Conservation (phyloP, 1,140 invertebrate genomes). For the Asbolus verrucosus region DNA sequence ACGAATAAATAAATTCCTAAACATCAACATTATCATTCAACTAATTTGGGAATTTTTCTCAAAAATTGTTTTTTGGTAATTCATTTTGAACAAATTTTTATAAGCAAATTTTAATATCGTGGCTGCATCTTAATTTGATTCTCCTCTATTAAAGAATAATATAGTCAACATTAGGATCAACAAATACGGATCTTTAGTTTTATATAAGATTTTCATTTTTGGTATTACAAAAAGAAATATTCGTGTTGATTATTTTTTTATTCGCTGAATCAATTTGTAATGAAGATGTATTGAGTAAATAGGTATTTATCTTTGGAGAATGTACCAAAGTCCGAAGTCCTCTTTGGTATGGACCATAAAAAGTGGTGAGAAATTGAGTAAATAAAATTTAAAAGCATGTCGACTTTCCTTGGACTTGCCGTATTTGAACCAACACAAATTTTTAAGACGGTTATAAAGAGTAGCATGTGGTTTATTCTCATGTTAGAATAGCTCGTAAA, state of each 20-base stretch:
- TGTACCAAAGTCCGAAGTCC: slow-evolving; percentile 7
- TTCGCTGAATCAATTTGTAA: neutral
- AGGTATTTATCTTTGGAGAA: slow-evolving; percentile 17
- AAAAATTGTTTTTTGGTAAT: no score
- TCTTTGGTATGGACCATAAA: slow-evolving; percentile 23
- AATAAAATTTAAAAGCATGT: slow-evolving; percentile 37
- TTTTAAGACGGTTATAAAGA: slow-evolving; percentile 38
- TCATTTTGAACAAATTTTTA: no score
- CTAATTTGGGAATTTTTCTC: no score
- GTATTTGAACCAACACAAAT: slow-evolving; percentile 28
- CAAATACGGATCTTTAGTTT: no score
- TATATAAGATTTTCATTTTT: slow-evolving; percentile 4
- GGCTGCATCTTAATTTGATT: no score
- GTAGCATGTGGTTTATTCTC: slow-evolving; percentile 35
- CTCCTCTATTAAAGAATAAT: no score
- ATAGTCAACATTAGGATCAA: no score
- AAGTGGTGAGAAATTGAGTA: slow-evolving; percentile 27
- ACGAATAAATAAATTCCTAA: no score
- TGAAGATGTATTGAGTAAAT: slow-evolving; percentile 27
- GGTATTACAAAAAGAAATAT: no score
- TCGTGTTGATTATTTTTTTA: no score
- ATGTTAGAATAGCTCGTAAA: slow-evolving; percentile 29
- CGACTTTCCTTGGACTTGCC: slow-evolving; percentile 26
- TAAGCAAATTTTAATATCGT: no score
- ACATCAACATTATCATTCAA: no score